Base-by-base conservation (phyloP, 2,888 invertebrate genomes). In the Endomychus coccineus region DNA sequence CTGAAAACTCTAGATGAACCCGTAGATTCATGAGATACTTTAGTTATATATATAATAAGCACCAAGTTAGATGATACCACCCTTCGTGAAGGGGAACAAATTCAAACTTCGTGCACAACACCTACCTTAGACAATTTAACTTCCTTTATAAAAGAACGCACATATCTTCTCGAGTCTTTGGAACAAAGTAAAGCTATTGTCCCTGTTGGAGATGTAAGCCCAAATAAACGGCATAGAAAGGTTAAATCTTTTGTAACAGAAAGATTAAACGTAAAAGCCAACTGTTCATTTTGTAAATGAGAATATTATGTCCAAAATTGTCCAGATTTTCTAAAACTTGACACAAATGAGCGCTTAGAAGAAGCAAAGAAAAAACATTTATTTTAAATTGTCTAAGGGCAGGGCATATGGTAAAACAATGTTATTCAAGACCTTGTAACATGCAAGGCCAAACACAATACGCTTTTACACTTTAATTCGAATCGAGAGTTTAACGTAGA, bases 371-470 rank as follows among this genome's bases (percentile, higher is more conserved):
- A 19, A n/a, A 6, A 7, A 7, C 6, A 19, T 7, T 19, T 19
- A 19, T 19, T n/a, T 7, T 19, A 7, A 19, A 19, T n/a, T 19
- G 21, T 19, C 21, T 19, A 19, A 7, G 6, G 6, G 9, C 6
- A 6, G 21, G 21, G 6, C 21, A 19, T 19, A 7, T 19, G 6
- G 9, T 6, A 7, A 19, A 19, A 19, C 6, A 19, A 7, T 19
- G 21, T 19, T 7, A n/a, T 7, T 6, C 21, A 19, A n/a, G 21
- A 19, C 6, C 6, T 19, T 19, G 21, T 19, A 19, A 19, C 21
- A 19, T 19, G 21, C n/a, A 6, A n/a, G 9, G 9, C 6, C 21
- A 19, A 19, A 19, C 42, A 45, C 21, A 19, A 19, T n/a, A 19
- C 21, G 6, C 21, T 19, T 7, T 19, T 19, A 19, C 21, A 19